Evolutionary conservation across 2,113 vertebrate species (phyloP).

Genomic region (Aramus guarauna): DNA sequence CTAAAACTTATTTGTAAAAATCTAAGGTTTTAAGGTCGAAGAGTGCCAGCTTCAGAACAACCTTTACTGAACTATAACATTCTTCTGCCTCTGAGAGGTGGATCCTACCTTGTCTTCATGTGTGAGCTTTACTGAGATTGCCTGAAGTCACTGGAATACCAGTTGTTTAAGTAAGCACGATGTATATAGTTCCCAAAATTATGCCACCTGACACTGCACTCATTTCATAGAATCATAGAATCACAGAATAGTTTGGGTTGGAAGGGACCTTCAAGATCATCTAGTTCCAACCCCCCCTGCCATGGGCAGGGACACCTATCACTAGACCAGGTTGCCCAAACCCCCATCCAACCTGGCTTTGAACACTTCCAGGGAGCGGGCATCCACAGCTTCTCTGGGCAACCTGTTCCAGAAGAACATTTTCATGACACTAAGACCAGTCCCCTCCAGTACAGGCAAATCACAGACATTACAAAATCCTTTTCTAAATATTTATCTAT

Average conservation of each 20-base stretch:
- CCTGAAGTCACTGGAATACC: neutral
- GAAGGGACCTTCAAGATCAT: no score
- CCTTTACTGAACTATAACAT: neutral
- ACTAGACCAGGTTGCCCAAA: no score
- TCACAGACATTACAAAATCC: neutral
- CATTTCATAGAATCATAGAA: neutral
- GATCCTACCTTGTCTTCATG: neutral
- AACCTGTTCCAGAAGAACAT: neutral
- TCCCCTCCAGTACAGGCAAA: neutral
- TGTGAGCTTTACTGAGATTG: neutral
- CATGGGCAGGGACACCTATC: no score
- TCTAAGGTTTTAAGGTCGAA: neutral
- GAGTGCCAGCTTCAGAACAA: neutral
- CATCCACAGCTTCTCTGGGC: no score
- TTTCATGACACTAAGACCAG: neutral
- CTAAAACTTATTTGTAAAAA: neutral
- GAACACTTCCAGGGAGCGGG: no score
- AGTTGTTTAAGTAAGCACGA: neutral
- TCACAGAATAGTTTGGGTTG: no score
- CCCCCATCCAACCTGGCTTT: no score
- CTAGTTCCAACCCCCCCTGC: no score
- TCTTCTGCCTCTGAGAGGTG: neutral
- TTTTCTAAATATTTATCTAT: neutral
- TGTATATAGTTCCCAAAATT: neutral
- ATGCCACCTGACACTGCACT: rapidly evolving